phyloP scores from a whole-genome alignment of 2,888 invertebrate genomes.

The Prosopocoilus inquinatus region DNA sequence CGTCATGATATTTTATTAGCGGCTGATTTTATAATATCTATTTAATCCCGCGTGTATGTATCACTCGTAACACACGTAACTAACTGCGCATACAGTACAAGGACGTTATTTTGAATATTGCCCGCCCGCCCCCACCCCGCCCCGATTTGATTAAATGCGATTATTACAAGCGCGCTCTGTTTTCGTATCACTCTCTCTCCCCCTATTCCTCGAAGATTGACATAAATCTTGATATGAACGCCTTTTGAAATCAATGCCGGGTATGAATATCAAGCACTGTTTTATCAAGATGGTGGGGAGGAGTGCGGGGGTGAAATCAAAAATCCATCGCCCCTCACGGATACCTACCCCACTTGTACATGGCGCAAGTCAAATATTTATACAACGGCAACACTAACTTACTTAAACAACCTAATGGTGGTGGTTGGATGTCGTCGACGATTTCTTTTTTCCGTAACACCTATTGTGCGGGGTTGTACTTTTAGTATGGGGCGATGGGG shows the following conservation, averaged over 20 bases:
- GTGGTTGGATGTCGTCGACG: too few species aligned
- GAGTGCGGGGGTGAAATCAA: slow-evolving; percentile 19
- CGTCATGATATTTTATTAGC: too few species aligned
- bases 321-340: slow-evolving; percentile 24
- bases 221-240: slow-evolving; percentile 37
- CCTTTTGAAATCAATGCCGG: slow-evolving; percentile 36
- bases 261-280: slow-evolving; percentile 37
- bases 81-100: too few species aligned
- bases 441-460: too few species aligned
- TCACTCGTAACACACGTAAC: too few species aligned
- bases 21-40: too few species aligned
- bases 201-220: slow-evolving; percentile 25
- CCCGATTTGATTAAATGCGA: too few species aligned
- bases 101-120: too few species aligned
- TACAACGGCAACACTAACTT: neutral
- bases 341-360: slow-evolving; percentile 21
- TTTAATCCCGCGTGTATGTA: too few species aligned
- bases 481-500: neutral
- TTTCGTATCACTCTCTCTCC: slow-evolving; percentile 2
- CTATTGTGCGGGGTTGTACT: too few species aligned
- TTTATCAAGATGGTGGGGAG: slow-evolving; percentile 31
- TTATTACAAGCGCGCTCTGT: too few species aligned
- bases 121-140: too few species aligned
- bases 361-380: slow-evolving; percentile 23
- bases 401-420: neutral